Evolutionary conservation across 2,113 vertebrate genomes (phyloP).

Genomic region (Zingel zingel): DNA sequence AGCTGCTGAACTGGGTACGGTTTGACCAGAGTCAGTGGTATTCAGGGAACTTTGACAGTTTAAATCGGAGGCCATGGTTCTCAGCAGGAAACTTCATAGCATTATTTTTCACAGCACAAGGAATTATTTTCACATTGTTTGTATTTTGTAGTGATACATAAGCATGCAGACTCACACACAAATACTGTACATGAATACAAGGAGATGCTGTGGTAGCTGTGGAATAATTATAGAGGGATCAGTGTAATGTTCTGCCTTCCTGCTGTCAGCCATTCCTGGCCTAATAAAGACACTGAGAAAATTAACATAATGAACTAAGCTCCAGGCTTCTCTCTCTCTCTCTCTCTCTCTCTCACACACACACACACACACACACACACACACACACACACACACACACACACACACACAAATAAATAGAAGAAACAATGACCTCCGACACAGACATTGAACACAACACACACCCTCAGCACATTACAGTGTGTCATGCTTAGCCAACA

Average conservation of each 20-base stretch:
- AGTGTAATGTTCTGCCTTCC: constrained; percentile 61
- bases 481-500: constrained; percentile 53
- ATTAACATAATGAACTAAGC: constrained; percentile 65
- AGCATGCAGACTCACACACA: not conserved
- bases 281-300: constrained; percentile 69
- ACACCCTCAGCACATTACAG: constrained; percentile 2
- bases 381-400: constrained; percentile 29
- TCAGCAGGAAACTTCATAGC: too few relatives aligned
- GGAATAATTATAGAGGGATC: constrained; percentile 68
- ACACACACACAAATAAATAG: constrained; percentile 23
- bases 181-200: not conserved
- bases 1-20: too few relatives aligned
- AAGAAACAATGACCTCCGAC: constrained; percentile 10
- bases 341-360: too few relatives aligned
- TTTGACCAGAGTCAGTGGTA: too few relatives aligned
- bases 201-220: constrained; percentile 23
- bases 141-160: not conserved
- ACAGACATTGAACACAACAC: constrained; percentile 21
- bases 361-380: constrained; percentile 17
- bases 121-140: constrained; percentile 2
- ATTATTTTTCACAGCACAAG: constrained; percentile 14
- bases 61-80: too few relatives aligned
- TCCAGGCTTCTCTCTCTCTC: constrained; percentile 44
- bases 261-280: constrained; percentile 66
- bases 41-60: too few relatives aligned